A percentile compares a stretch with the other conserved stretches of the same genome.
These are phyloP conservation scores for Neuroterus valhalla DNA, from an alignment of 1,140 invertebrate genomes.

Conservation along the genomic window DNA sequence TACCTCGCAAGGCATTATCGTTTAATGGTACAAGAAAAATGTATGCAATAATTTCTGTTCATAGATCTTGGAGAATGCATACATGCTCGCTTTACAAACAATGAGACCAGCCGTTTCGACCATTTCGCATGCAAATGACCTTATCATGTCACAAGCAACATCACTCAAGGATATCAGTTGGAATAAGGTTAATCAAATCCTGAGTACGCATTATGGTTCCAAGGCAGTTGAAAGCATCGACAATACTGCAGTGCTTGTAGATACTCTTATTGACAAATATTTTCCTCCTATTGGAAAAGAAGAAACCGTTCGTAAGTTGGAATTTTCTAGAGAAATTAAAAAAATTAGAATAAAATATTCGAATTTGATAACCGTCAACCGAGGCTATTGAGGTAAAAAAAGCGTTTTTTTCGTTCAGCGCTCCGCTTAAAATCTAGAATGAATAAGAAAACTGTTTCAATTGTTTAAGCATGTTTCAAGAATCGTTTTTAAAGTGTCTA, in stretches of 20 bases:
- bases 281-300: conserved; percentile 77
- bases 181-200: conserved; percentile 82
- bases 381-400: no score
- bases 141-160: conserved; percentile 75
- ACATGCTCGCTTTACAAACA: conserved; percentile 73
- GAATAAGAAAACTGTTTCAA: no score
- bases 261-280: conserved; percentile 81
- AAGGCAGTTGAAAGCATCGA: conserved; percentile 79
- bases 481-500: no score
- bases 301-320: conserved; percentile 67
- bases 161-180: conserved; percentile 81
- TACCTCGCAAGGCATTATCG: no score
- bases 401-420: no score
- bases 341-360: background rate
- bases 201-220: conserved; percentile 80
- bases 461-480: no score
- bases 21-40: no score
- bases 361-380: no score
- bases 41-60: no score
- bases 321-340: background rate
- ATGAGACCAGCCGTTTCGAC: conserved; percentile 68
- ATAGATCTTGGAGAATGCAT: conserved; percentile 66
- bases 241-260: conserved; percentile 77
- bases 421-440: no score
- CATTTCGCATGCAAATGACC: conserved; percentile 61